These are phyloP conservation scores for Brenthis hecate DNA, from an alignment of 2,888 invertebrate genomes.

Conservation along the genomic window DNA sequence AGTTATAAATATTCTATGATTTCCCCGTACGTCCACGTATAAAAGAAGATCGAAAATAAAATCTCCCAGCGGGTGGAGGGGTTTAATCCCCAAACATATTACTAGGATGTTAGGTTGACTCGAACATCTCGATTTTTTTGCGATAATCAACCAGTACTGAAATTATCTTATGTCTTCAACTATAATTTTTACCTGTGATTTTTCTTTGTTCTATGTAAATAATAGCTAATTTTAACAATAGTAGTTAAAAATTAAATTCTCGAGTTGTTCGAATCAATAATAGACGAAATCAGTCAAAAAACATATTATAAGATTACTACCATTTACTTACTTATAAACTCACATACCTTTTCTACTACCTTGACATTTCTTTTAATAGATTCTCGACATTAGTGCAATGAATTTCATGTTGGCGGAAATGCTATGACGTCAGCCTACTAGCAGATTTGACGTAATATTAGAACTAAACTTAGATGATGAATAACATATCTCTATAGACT, in stretches of 20 bases:
- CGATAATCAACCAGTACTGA: conserved; percentile 56
- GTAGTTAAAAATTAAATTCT: no score
- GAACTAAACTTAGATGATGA: background rate
- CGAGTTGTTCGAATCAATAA: no score
- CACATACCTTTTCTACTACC: conserved; percentile 9
- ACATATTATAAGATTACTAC: no score
- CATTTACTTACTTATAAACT: conserved; percentile 34
- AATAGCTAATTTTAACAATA: no score
- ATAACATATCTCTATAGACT: background rate
- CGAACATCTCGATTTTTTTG: conserved; percentile 64
- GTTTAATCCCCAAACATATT: conserved; percentile 74
- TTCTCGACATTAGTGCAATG: conserved; percentile 14
- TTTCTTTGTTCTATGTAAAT: background rate
- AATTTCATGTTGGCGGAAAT: conserved; percentile 4
- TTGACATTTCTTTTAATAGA: conserved; percentile 26
- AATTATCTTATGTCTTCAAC: conserved; percentile 10
- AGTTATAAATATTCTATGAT: conserved; percentile 43
- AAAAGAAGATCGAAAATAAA: conserved; percentile 76
- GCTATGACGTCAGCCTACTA: background rate
- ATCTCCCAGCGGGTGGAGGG: conserved; percentile 62
- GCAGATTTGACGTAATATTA: background rate
- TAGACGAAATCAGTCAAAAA: no score
- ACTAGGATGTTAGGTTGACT: conserved; percentile 67
- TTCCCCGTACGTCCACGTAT: conserved; percentile 64
- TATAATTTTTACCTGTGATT: conserved; percentile 19